Conservation (phyloP, 1,140 invertebrate species). For the Oedothorax gibbosus region DNA sequence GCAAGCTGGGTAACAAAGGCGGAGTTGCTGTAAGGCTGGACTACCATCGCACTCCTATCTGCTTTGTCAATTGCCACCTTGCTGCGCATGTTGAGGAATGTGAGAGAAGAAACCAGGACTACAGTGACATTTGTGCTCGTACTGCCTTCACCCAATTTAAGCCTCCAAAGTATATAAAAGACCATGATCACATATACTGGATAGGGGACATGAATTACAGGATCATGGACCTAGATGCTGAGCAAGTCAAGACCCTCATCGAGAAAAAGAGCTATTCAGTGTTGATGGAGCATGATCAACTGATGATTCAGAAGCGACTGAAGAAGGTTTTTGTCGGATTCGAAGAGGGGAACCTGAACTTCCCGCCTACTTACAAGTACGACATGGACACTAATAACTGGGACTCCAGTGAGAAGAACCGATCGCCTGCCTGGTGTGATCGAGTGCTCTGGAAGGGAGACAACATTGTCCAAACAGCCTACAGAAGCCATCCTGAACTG, state of each 20-base stretch:
- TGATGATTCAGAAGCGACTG: constrained; percentile 80
- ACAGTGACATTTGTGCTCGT: constrained; percentile 83
- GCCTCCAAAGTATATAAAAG: constrained; percentile 84
- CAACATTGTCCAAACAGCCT: constrained; percentile 80
- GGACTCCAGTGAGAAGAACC: constrained; percentile 97
- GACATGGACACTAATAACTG: constrained; percentile 92
- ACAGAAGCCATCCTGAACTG: constrained; percentile 87
- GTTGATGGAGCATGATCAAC: constrained; percentile 87
- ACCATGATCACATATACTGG: constrained; percentile 98
- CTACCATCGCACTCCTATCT: constrained; percentile 93
- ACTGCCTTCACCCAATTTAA: constrained; percentile 77
- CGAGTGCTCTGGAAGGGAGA: constrained; percentile 91
- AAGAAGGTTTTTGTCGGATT: constrained; percentile 86
- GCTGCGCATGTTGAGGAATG: constrained; percentile 96
- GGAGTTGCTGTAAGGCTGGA: constrained; percentile 94
- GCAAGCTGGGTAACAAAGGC: constrained; percentile 98
- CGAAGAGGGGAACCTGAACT: constrained; percentile 86
- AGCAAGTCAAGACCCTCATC: constrained; percentile 80
- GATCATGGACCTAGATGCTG: constrained; percentile 82
- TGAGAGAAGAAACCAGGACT: constrained; percentile 96
- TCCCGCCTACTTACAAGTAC: constrained; percentile 99
- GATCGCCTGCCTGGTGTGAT: constrained; percentile 98
- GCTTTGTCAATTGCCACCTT: constrained; percentile 97
- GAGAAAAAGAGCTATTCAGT: constrained; percentile 75
- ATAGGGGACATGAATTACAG: constrained; percentile 97